phyloP scores from a whole-genome alignment of 2,797 vertebrate species.

The Chloroceryle amazona region DNA sequence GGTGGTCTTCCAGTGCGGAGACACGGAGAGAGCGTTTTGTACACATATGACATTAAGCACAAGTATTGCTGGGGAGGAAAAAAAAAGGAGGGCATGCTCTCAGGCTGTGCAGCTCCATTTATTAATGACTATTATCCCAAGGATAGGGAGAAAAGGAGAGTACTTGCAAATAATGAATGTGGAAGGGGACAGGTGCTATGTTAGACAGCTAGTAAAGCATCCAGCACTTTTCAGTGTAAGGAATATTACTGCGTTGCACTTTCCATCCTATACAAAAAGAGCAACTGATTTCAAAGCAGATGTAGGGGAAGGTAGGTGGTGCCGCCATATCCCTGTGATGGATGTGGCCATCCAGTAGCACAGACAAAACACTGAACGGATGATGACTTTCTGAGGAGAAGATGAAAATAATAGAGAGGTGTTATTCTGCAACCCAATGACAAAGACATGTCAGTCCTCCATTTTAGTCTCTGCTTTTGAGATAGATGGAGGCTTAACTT shows the following conservation, averaged over 20 bases:
- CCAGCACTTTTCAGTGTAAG: neutral
- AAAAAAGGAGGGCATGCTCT: neutral
- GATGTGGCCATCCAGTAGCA: neutral
- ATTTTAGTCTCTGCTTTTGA: neutral
- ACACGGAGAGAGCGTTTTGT: neutral
- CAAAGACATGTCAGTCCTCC: neutral
- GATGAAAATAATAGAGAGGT: neutral
- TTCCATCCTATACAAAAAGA: neutral
- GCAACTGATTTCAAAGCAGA: neutral
- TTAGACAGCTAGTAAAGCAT: neutral
- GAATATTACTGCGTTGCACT: neutral
- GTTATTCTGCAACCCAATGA: neutral
- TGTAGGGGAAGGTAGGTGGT: neutral
- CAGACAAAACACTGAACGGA: neutral
- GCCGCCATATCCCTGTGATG: neutral
- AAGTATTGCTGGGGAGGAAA: neutral
- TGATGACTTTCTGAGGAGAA: neutral
- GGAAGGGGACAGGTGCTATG: neutral
- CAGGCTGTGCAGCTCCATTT: neutral
- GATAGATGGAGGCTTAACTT: constrained; percentile 10
- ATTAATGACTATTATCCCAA: neutral
- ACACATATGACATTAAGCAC: neutral
- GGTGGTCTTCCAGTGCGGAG: neutral
- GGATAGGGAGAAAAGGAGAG: neutral
- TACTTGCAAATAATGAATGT: neutral